Conservation (phyloP, 2,888 invertebrate genomes). For the Unio delphinus region DNA sequence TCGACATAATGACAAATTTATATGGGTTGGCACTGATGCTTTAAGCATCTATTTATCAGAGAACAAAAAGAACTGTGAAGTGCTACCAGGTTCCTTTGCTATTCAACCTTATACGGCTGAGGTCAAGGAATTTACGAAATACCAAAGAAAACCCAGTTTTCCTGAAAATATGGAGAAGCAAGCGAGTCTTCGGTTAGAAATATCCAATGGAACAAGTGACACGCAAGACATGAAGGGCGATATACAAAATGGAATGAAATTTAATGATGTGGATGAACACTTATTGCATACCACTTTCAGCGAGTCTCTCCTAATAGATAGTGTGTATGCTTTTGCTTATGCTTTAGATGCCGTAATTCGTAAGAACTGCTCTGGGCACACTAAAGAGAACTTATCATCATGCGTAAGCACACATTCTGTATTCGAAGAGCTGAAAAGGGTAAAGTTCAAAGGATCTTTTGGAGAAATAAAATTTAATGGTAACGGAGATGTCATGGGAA, state of each 20-base stretch:
- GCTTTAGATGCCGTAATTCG: conserved; percentile 45
- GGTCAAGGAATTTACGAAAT: conserved; percentile 11
- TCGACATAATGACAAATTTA: conserved; percentile 46
- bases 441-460: conserved; percentile 44
- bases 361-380: conserved; percentile 28
- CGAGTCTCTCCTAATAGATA: conserved; percentile 43
- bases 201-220: too few species aligned
- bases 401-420: conserved; percentile 46
- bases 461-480: conserved; percentile 57
- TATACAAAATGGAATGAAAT: too few species aligned
- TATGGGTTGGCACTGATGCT: conserved; percentile 65
- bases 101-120: conserved; percentile 24
- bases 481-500: conserved; percentile 55
- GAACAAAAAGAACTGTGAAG: conserved; percentile 24
- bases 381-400: conserved; percentile 8
- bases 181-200: too few species aligned
- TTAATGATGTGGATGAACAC: neutral
- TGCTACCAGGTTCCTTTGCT: conserved; percentile 30
- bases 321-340: conserved; percentile 48
- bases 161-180: too few species aligned
- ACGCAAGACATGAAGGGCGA: too few species aligned
- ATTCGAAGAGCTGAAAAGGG: conserved; percentile 36
- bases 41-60: conserved; percentile 31
- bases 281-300: conserved; percentile 27
- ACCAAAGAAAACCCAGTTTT: neutral